A percentile compares a stretch with the other conserved stretches of the same genome.
Conservation (phyloP, 1,140 invertebrate genomes). For the Drosophila serrata region DNA sequence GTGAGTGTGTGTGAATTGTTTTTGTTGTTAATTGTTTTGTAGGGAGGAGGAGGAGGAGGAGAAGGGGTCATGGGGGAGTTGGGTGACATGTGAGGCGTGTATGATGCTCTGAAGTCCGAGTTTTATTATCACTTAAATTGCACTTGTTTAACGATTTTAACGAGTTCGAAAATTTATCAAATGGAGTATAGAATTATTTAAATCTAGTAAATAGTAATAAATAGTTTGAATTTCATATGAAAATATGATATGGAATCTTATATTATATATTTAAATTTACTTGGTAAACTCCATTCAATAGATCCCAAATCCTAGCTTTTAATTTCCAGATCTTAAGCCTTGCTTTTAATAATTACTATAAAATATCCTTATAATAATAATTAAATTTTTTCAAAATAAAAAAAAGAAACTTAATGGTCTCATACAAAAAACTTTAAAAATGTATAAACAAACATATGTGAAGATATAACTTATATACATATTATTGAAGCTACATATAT, state of each 20-base stretch:
- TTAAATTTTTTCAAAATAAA: too few relatives aligned
- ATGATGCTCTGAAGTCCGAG: slow-evolving; percentile 3
- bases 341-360: neutral
- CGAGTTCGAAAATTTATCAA: neutral
- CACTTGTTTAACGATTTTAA: neutral
- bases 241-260: neutral
- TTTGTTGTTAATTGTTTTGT: slow-evolving; percentile 40
- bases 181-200: neutral
- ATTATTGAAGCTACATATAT: slow-evolving; percentile 57
- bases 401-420: neutral
- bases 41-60: neutral
- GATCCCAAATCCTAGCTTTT: neutral
- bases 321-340: neutral
- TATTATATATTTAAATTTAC: neutral
- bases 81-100: neutral
- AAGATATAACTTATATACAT: slow-evolving; percentile 46
- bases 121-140: neutral
- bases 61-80: too few relatives aligned
- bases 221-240: neutral
- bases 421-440: neutral
- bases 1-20: slow-evolving; percentile 36
- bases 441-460: neutral
- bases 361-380: neutral
- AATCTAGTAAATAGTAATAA: neutral
- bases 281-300: too few relatives aligned